A percentile compares a stretch with the other conserved stretches of the same genome.
Conservation (phyloP, 2,113 vertebrate genomes). For the Gadus macrocephalus region DNA sequence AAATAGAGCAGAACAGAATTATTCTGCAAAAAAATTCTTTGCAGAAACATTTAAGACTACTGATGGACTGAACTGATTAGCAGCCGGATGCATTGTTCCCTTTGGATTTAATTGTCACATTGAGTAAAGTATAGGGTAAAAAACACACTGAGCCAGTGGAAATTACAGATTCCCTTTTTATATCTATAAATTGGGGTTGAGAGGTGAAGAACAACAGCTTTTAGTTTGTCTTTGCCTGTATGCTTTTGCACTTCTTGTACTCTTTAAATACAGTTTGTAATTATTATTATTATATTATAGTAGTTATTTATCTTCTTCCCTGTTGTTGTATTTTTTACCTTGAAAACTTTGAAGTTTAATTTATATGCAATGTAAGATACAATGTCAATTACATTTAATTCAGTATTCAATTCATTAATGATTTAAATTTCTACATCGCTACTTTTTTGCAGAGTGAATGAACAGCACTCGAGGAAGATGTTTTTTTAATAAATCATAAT, state of each 20-base stretch:
- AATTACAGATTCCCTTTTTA: slow-evolving; percentile 10
- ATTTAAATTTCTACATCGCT: too few relatives aligned
- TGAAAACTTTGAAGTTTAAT: too few relatives aligned
- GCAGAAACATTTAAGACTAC: too few relatives aligned
- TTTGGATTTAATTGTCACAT: slow-evolving; percentile 6
- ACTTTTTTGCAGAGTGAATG: background rate
- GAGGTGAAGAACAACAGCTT: slow-evolving; percentile 22
- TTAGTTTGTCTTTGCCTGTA: slow-evolving; percentile 17
- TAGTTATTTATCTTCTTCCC: too few relatives aligned
- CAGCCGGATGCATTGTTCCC: slow-evolving; percentile 13
- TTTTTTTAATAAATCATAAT: slow-evolving; percentile 15
- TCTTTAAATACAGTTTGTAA: background rate
- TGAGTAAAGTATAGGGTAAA: background rate
- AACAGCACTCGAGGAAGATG: slow-evolving; percentile 7
- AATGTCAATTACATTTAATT: too few relatives aligned
- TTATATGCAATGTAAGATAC: too few relatives aligned
- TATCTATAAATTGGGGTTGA: slow-evolving; percentile 17
- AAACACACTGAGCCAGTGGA: slow-evolving; percentile 5
- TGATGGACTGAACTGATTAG: too few relatives aligned
- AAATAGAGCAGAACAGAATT: too few relatives aligned
- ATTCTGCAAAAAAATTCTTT: too few relatives aligned
- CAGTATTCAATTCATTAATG: too few relatives aligned
- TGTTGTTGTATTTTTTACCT: too few relatives aligned
- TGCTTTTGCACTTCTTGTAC: slow-evolving; percentile 17
- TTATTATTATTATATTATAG: too few relatives aligned